Evolutionary conservation across 2,797 vertebrate species (phyloP), one percentile per base, ranked within the genome.

Genomic region (Neopelma chrysocephalum): DNA sequence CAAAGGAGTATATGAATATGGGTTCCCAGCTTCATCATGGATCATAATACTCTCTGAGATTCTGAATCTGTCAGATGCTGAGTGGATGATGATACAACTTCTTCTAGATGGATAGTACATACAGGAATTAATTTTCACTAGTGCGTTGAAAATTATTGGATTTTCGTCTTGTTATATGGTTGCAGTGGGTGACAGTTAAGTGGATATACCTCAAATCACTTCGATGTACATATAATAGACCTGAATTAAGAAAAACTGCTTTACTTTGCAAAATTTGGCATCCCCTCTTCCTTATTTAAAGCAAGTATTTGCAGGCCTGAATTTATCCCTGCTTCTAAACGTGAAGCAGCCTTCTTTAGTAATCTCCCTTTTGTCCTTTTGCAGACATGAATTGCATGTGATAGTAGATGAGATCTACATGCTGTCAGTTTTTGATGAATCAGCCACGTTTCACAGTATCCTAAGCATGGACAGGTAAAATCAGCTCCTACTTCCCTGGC

Each of bases 381-480:
- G 61, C 92, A 99, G 99, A 94, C 98, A 99, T 31, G 95, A 98
- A 90, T 97, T 99, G 82, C 99, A 99, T 15, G 98, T 98, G 96
- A 98, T 99, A 72, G 96, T 99, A 78, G 99, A 99, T 87, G 99
- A 99, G 96, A 97, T 99, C 94, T 99, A 99, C 98, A 99, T 99
- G 99, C 98, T 99, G 96, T 98, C 99, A 0, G 98, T 99, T 87
- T 99, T 99, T 97, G 98, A 99, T 36, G 98, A 99, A 89, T 97
- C 98, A 1, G 84, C 97, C 75, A 96, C 94, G 17, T 99, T 99
- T 98, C 97, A 91, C 96, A 99, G 99, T 72, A 98, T 99, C 94
- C 98, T 99, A 84, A 97, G 99, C 96, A 92, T 99, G 90, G 98
- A 99, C 90, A 98, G 99, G 99, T 99, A 98, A 98, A 84, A 81